phyloP scores from a whole-genome alignment of 2,113 vertebrate species.

The Pluvianellus socialis region DNA sequence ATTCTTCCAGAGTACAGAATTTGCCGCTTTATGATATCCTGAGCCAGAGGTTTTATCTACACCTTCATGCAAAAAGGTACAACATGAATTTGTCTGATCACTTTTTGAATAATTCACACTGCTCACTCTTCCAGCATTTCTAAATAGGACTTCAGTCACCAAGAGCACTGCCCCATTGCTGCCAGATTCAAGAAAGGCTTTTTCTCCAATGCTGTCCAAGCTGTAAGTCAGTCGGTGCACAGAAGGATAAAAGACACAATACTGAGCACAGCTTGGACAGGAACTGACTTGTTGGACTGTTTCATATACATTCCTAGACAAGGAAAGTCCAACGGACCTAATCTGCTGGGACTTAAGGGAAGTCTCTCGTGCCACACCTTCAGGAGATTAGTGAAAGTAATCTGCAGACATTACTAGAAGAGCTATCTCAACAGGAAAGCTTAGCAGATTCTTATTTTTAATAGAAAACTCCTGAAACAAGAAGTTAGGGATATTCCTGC shows the following conservation, averaged over 20 bases:
- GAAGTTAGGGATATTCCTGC: not conserved
- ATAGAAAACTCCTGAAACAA: not conserved
- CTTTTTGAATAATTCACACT: not conserved
- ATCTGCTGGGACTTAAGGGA: not conserved
- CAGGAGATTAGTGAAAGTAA: not conserved
- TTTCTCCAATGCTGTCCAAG: not conserved
- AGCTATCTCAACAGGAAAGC: not conserved
- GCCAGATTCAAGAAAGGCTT: not conserved
- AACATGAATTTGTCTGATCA: not conserved
- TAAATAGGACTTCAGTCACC: not conserved
- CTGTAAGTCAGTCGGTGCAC: not conserved
- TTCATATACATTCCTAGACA: not conserved
- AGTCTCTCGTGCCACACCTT: not conserved
- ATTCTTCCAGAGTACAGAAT: not conserved
- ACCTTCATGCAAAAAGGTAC: not conserved
- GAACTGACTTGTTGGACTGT: not conserved
- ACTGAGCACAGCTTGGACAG: not conserved
- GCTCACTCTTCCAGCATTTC: not conserved
- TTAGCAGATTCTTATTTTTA: not conserved
- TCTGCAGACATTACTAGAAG: not conserved
- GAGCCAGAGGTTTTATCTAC: not conserved
- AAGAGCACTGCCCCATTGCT: not conserved
- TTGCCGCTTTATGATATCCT: not conserved
- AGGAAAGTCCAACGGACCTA: not conserved
- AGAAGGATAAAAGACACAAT: not conserved